Evolutionary conservation across 2,888 invertebrate genomes (phyloP).

Genomic region (Tetragonisca angustula): DNA sequence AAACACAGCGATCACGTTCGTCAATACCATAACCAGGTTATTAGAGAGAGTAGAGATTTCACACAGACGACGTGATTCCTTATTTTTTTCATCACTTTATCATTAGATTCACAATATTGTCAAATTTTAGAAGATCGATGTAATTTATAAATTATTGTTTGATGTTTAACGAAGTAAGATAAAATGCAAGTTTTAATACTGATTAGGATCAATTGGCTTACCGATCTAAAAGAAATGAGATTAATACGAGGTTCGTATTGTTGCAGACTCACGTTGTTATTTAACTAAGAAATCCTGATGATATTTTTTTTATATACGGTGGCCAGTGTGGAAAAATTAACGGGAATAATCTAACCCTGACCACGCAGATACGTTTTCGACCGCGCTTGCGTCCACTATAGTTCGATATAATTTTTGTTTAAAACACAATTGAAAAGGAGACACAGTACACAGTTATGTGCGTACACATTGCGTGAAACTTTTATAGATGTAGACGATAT

Average conservation of each 20-base stretch:
- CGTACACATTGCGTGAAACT: background rate
- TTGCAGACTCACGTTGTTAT: slow-evolving; percentile 14
- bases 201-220: slow-evolving; percentile 42
- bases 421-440: background rate
- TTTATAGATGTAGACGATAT: background rate
- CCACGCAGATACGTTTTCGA: background rate
- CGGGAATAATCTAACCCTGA: slow-evolving; percentile 13
- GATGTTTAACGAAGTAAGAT: too few relatives aligned
- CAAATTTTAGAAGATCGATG: too few relatives aligned
- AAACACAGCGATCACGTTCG: too few relatives aligned
- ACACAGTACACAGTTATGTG: background rate
- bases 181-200: background rate
- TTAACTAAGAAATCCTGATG: slow-evolving; percentile 24
- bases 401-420: slow-evolving; percentile 23
- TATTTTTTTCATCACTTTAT: too few relatives aligned
- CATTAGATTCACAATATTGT: too few relatives aligned
- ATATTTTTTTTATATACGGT: slow-evolving; percentile 54
- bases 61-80: too few relatives aligned
- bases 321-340: slow-evolving; percentile 19
- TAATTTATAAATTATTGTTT: too few relatives aligned
- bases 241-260: slow-evolving; percentile 50
- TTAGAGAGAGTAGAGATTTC: too few relatives aligned
- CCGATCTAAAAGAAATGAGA: slow-evolving; percentile 58
- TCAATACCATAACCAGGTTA: too few relatives aligned
- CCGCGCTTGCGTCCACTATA: slow-evolving; percentile 30